Base-by-base conservation (phyloP, 2,888 invertebrate species). In the Calliopum simillimum region DNA sequence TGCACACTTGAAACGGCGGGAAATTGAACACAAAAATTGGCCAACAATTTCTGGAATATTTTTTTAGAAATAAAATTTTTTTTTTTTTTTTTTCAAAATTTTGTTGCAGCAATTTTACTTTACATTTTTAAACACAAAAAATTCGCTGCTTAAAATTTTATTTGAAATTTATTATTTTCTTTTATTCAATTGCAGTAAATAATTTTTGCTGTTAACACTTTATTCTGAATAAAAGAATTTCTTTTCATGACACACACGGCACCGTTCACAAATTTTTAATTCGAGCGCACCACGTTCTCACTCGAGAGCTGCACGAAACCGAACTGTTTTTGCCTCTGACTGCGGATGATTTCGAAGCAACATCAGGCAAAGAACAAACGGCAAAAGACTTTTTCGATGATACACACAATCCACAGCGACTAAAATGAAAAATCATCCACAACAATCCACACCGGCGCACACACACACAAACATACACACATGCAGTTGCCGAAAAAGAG, bases 271-370 rank as follows among this genome's bases (percentile, higher is more conserved):
- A n/a, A 14, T 11, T 46, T n/a, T 33, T 33, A 21, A 23, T 49
- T 59, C 59, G 44, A 47, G 58, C 58, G 49, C 25, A 58, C 25
- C 59, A 21, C 67, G 49, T 41, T 16, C 58, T 58, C 66, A 58
- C 66, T 58, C 67, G 47, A 59, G 46, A 49, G 55, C 65, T 65
- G 44, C 47, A 67, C 58, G 41, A 33, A 59, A 49, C 58, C 67
- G 59, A 67, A 67, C 67, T 67, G 59, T 67, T 58, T 47, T 59
- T 14, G 55, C 55, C 55, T 44, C 49, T 6, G 51, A 51, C 21
- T 19, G 25, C 13, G n/a, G n/a, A n/a, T 33, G 2, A 16, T 2
- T 58, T 49, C 21, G 33, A 67, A 47, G 58, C 47, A 55, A 55
- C 65, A 66, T 13, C 16, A n/a, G n/a, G n/a, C n/a, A 13, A 23